These are phyloP conservation scores for Corynorhinus townsendii DNA, from an alignment of 2,113 vertebrate species.

Conservation along the genomic window DNA sequence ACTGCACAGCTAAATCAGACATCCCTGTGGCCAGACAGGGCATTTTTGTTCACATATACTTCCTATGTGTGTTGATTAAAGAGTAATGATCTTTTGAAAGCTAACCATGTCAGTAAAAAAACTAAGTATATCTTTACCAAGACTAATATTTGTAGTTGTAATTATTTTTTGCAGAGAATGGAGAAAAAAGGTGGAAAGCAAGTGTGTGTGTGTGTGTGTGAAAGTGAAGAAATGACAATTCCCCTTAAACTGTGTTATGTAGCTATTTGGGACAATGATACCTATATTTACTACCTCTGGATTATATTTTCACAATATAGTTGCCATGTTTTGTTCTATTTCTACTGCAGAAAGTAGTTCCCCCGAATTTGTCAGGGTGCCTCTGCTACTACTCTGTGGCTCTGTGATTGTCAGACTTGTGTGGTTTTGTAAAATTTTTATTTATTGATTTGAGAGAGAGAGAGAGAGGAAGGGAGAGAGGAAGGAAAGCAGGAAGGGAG, in stretches of 20 bases:
- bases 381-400: not conserved
- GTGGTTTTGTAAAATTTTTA: too few relatives aligned
- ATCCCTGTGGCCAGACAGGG: not conserved
- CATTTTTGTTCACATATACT: not conserved
- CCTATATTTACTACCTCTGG: not conserved
- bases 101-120: not conserved
- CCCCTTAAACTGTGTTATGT: not conserved
- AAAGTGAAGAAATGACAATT: constrained; percentile 14
- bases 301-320: constrained; percentile 5
- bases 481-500: too few relatives aligned
- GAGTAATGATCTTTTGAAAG: not conserved
- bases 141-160: not conserved
- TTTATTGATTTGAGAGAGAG: too few relatives aligned
- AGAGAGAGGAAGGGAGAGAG: too few relatives aligned
- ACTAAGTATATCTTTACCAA: not conserved
- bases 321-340: not conserved
- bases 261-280: not conserved
- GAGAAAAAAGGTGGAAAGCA: not conserved
- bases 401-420: not conserved
- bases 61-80: not conserved
- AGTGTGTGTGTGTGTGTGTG: not conserved
- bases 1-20: not conserved
- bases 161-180: not conserved
- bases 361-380: not conserved
- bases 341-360: not conserved